Evolutionary conservation across 2,113 vertebrate genomes (phyloP), one percentile per base, ranked within the genome.

Genomic region (Cyprinodon brontotheroides): DNA sequence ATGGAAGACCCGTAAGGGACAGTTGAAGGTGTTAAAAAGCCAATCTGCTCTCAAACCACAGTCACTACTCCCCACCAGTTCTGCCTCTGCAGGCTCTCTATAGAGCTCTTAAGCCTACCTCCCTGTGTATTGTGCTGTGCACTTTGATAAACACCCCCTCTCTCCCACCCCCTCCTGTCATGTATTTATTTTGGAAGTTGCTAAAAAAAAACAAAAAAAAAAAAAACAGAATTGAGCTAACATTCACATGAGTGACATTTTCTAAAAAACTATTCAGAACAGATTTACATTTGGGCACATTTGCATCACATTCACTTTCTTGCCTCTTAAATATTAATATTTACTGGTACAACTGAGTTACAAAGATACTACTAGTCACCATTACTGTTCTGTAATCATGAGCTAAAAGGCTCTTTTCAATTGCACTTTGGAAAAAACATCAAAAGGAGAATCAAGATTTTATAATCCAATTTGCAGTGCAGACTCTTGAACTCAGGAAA

Each of bases 1-100:
- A 92, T 95, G 93, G 93, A 89, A 94, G 91, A 95, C 91, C 93
- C 93, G 93, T 92, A 94, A 90, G 93, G 91, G 92, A 94, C 92
- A 94, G 93, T 94, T 94, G 91, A 94, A 91, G 93, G 87, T 85
- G 90, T 91, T 91, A 93, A 91, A 92, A 88, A 93, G 87, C 68
- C 88, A 91, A 67, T 70, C 7, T 81, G 81, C 77, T 86, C 76
- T 82, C 81, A 86, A 82, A 90, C 88, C 86, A 85, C 84, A 91
- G 88, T 84, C 85, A 78, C 84, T 88, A 86, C 84, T 86, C 79
- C 86, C 83, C 81, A 64, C 61, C 68, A 57, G 50, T 57, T 81
- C 84, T 91, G 89, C 87, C 89, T 84, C 80, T 74, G 87, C 62
- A 86, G 85, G 87, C 89, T 77, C 90, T 90, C 88, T 81, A 79